phyloP scores from a whole-genome alignment of 2,888 invertebrate species.

The Pterostichus niger region DNA sequence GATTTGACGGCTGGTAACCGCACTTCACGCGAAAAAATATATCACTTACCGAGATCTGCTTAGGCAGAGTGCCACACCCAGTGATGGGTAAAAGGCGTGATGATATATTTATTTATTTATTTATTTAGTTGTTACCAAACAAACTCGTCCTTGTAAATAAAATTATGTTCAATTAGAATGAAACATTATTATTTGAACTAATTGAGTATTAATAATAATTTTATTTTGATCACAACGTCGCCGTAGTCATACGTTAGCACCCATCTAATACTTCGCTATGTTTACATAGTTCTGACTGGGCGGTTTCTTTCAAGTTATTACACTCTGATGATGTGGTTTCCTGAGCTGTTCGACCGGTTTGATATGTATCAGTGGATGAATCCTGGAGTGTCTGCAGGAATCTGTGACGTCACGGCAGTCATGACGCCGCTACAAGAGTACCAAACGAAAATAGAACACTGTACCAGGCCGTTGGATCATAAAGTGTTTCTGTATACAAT shows the following conservation, averaged over 20 bases:
- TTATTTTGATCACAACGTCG: neutral
- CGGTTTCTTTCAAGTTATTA: slow-evolving; percentile 78
- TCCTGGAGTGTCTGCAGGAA: slow-evolving; percentile 77
- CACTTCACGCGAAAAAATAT: no score
- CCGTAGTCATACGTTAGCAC: slow-evolving; percentile 43
- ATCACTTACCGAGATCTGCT: no score
- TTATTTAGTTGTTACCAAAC: no score
- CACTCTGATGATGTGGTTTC: slow-evolving; percentile 85
- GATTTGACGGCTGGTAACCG: no score
- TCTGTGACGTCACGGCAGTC: slow-evolving; percentile 80
- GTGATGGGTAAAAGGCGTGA: no score
- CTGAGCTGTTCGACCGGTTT: slow-evolving; percentile 84
- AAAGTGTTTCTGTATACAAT: slow-evolving; percentile 80
- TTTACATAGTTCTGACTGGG: slow-evolving; percentile 29
- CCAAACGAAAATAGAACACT: slow-evolving; percentile 68
- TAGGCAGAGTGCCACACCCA: no score
- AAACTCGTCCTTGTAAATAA: no score
- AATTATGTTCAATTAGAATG: no score
- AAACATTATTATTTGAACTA: no score
- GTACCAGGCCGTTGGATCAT: slow-evolving; percentile 76
- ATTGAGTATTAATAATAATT: no score
- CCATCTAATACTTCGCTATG: slow-evolving; percentile 16
- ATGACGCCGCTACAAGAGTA: slow-evolving; percentile 72
- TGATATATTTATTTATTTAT: no score
- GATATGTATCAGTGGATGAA: slow-evolving; percentile 78